phyloP scores from a whole-genome alignment of 2,113 vertebrate genomes.

The Chaetodon auriga region DNA sequence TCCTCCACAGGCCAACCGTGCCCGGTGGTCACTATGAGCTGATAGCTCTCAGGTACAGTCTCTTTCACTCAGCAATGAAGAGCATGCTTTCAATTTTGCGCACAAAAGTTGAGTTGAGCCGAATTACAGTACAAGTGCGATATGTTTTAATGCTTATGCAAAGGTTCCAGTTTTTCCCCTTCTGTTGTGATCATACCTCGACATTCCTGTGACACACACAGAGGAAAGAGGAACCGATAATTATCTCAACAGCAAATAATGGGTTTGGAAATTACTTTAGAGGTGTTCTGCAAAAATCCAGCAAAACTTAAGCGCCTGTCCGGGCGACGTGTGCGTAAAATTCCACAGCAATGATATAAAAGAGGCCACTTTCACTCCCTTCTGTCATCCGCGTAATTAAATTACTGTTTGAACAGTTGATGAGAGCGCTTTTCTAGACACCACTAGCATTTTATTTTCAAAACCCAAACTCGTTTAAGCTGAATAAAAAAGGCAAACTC shows the following conservation, averaged over 20 bases:
- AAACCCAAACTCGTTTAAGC: neutral
- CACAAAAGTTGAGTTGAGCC: neutral
- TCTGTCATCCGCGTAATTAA: constrained; percentile 4
- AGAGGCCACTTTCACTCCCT: neutral
- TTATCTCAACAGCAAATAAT: constrained; percentile 72
- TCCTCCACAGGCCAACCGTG: constrained; percentile 43
- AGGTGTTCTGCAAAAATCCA: constrained; percentile 38
- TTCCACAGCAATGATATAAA: neutral
- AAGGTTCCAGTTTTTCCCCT: constrained; percentile 15
- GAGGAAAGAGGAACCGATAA: constrained; percentile 64
- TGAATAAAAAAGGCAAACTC: neutral
- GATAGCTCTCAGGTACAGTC: constrained; percentile 57
- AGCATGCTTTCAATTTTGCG: neutral
- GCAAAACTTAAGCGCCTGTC: constrained; percentile 26
- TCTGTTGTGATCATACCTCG: constrained; percentile 45
- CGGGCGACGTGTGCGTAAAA: neutral
- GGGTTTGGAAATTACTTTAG: constrained; percentile 66
- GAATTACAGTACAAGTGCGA: neutral
- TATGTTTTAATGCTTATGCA: constrained; percentile 20
- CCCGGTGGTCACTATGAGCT: constrained; percentile 13
- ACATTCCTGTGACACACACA: constrained; percentile 66
- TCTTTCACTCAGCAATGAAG: constrained; percentile 30
- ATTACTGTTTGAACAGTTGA: neutral
- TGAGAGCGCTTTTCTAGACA: neutral
- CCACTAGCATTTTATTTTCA: neutral